Base-by-base conservation (phyloP, 2,113 vertebrate genomes). In the Varanus komodoensis region DNA sequence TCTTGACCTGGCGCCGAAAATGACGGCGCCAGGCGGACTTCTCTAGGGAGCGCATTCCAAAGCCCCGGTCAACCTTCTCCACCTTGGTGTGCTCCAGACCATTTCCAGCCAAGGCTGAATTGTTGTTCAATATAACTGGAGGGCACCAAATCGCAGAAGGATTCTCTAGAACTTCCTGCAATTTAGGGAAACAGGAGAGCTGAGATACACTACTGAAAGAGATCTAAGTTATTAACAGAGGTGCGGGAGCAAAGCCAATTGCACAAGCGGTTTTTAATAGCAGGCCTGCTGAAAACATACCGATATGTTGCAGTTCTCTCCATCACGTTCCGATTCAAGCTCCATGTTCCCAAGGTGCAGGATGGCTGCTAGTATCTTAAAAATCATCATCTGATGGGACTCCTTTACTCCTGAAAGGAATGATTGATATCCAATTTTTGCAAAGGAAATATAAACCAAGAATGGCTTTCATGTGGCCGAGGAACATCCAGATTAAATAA, bases 271-370 rank as follows among this genome's bases (percentile, higher is more conserved):
- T n/a, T 69, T 27, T 50, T 77, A 84, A 50, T 77, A 84, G 14
- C 17, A 1, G 0, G 12, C 64, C 8, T 34, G 38, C 3, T 6
- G 9, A 69, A 0, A 44, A 96, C 98, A 89, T 97, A 99, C 99
- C 54, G 92, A 93, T 2, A 99, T 52, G 21, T 95, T 98, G 34
- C 98, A 99, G 86, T 97, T 96, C 0, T 99, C 99, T 0, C 97
- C 97, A 0, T 98, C 98, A 2, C 97, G 95, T 82, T 99, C 98
- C 0, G 95, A 87, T 23, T 95, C 91, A 89, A 99, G 97, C 79
- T 96, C 96, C 52, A 99, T 75, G 78, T 99, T 99, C 5, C 99
- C 99, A 3, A 99, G 97, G 87, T 99, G 99, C 75, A 99, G 97
- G 93, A 99, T 98, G 84, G 98, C 98, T 79, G 98, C 99, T 3